Evolutionary conservation across 2,113 vertebrate genomes (phyloP).

Genomic region (Hipposideros armiger): DNA sequence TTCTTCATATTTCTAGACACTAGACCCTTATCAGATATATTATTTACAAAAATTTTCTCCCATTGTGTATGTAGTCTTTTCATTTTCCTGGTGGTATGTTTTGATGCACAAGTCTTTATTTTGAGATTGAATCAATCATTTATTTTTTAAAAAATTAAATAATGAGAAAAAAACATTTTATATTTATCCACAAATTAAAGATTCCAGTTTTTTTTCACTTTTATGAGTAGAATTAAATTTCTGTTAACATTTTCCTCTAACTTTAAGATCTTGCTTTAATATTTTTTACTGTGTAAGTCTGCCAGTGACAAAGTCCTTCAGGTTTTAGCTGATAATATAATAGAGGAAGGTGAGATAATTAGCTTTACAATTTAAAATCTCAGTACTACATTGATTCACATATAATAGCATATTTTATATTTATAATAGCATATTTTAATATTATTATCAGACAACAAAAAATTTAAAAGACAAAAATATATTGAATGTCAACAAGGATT

Average conservation of each 20-base stretch:
- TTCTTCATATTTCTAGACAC: background rate
- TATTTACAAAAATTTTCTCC: background rate
- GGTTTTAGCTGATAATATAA: background rate
- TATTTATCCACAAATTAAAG: background rate
- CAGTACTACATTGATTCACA: background rate
- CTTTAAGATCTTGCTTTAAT: background rate
- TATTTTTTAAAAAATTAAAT: background rate
- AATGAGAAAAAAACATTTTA: background rate
- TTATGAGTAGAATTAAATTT: background rate
- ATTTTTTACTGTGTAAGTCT: background rate
- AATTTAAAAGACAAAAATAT: constrained; percentile 15
- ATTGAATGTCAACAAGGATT: background rate
- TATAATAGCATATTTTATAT: background rate
- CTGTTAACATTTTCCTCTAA: background rate
- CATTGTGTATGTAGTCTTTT: background rate
- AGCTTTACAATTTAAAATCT: constrained; percentile 24
- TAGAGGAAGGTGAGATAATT: background rate
- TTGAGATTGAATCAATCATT: background rate
- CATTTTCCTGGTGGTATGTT: background rate
- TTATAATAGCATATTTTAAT: background rate
- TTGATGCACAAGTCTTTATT: background rate
- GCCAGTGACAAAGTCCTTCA: background rate
- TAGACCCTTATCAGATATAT: background rate
- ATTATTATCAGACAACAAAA: background rate
- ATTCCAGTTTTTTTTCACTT: background rate